Base-by-base conservation (phyloP, 2,888 invertebrate genomes). In the Pseudeuparius sepicola region DNA sequence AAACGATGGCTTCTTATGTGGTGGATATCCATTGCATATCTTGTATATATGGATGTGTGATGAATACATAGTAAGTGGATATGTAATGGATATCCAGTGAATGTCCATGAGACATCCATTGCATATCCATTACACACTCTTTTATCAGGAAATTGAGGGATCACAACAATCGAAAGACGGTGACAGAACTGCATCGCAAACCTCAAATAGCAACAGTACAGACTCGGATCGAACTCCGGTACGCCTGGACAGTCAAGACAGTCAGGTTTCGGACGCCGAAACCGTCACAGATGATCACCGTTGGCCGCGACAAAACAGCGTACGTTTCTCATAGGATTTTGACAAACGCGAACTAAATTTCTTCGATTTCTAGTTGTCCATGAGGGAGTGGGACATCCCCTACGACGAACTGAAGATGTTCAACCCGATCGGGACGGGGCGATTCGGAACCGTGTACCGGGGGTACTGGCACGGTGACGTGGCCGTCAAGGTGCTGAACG, bases 401-500 rank as follows among this genome's bases (percentile, higher is more conserved):
- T 94, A 79, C 66, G 88, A 90, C 57, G 93, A 96, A 64, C 64
- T 96, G 46, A 78, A 78, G 51, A 72, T 93, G 55, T 80, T 79
- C 44, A 92, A 93, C 44, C 71, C 78, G 52, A 85, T 96, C 46
- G 94, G 96, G 24, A 80, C 76, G 14, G 96, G 96, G 0, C 74
- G 93, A 40, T 94, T 96, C 67, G 93, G 94, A 34, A 89, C 86
- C 2, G 96, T 96, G 34, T 88, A 84, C 65, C 34, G 89, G 47
- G 97, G 94, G 40, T 78, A 86, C 54, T 97, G 96, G 96, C 94
- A 97, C 65, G 96, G 96, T 17, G 90, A 93, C 59, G 94, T 97
- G 14, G 97, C 97, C 13, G 88, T 97, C 47, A 97, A 97, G 67
- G 73, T 93, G 54, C 69, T 97, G 45, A 87, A 92, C 63, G 90